Base-by-base conservation (phyloP, 2,797 vertebrate genomes). In the Hapalemur alaotrensis region DNA sequence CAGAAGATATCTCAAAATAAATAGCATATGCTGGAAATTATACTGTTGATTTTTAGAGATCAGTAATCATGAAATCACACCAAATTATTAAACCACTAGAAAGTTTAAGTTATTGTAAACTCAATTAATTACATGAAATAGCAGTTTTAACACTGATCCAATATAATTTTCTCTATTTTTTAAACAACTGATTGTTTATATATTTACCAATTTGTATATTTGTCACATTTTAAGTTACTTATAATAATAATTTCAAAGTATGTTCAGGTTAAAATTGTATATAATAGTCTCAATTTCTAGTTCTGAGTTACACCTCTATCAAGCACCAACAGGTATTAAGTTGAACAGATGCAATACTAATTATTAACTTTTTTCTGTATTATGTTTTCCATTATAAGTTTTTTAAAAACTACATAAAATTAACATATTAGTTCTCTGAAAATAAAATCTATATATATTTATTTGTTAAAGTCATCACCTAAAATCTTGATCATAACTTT, bases 101-200 rank as follows among this genome's bases (percentile, higher is more conserved):
- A 73, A 81, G 3, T 23, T 83, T 82, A 76, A 81, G 12, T 83
- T 95, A 72, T 32, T 65, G 7, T 57, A 91, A 81, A 93, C 11
- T 28, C 20, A 97, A 79, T 28, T 82, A 79, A 94, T 92, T 85
- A 82, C 11, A 84, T 65, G 28, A 93, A 94, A 50, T 73, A 92
- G 18, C 20, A 86, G 25, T 81, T 86, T 89, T 76, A 92, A 87
- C n/a, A 65, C 3, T 25, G 13, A 84, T 23, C 17, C 75, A 91
- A 89, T 41, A 75, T 25, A 63, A 84, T 59, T 81, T 96, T 84
- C 32, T 91, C 41, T 11, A 79, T 22, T 76, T 89, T 76, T 76
- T 38, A 75, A 92, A 72, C 20, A 83, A 73, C 61, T 88, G 79
- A 4, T 81, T 84, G 20, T 89, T 73, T 84, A 20, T 86, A 2